Evolutionary conservation across 1,140 invertebrate genomes (phyloP), one percentile per base, ranked within the genome.

Genomic region (Drosophila kikkawai): DNA sequence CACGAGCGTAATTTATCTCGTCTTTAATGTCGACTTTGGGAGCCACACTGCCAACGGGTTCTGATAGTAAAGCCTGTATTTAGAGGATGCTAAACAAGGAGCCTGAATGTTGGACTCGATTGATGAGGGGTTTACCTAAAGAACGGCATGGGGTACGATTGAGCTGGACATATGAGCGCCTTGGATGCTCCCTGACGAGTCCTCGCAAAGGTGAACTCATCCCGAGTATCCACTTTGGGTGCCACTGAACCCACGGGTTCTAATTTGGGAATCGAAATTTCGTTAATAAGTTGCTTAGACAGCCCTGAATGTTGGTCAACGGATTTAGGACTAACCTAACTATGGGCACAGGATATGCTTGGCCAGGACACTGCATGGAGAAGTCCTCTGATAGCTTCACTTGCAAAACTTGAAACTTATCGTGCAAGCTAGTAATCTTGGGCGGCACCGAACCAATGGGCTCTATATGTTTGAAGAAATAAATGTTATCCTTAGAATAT

Each of bases 161-260:
- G 95, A 41, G 95, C 95, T 26, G 95, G 95, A 91, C 95, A 96
- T 47, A 95, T 93, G 29, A 95, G 91, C 61, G 95, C 95, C 66
- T 94, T 93, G 39, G 92, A 91, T 15, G 91, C 67, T 32, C 92
- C 93, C 45, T 94, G 92, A 19, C 75, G 79, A 13, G 80, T 81
- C 26, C 83, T 79, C 9, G 86, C 79, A 69, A 88, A 95, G 1
- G 82, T 95, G 8, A 87, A 87, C 64, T 87, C 84, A 71, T 94
- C 94, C 87, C 93, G 95, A 53, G 94, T 84, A 50, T 87, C 94
- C 56, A 96, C 94, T 93, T 95, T 96, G 42, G 95, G 96, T 51
- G 95, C 94, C 82, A 95, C 95, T 86, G 94, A 96, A 86, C 95
- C 95, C 77, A 96, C 94, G 34, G 96, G 95, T 93, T 96, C 96